Percentiles rank a stretch among this genome's conserved stretches.
Evolutionary conservation across 2,797 vertebrate species (phyloP).

Genomic region (Moxostoma hubbsi): DNA sequence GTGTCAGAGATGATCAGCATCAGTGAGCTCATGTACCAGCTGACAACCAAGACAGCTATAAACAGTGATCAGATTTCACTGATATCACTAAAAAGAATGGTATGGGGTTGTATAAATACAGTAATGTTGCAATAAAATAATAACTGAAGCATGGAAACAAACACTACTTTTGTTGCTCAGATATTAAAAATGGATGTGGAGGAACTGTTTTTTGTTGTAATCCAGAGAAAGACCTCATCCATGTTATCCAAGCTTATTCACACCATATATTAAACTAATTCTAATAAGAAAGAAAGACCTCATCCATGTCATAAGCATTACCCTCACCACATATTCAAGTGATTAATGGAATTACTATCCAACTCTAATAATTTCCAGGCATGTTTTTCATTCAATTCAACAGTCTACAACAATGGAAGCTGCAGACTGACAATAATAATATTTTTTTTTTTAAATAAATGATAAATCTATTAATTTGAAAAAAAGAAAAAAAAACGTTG

Average conservation of each 20-base stretch:
- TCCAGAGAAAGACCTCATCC: no score
- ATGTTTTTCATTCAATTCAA: conserved; percentile 12
- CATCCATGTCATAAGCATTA: not conserved
- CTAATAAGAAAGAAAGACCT: not conserved
- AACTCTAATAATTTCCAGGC: not conserved
- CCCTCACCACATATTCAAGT: not conserved
- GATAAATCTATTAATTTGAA: no score
- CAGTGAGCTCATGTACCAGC: conserved; percentile 6
- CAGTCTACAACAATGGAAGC: conserved; percentile 6
- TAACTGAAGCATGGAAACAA: conserved; percentile 24
- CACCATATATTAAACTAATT: no score
- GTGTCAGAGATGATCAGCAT: conserved; percentile 14
- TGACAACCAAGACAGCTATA: conserved; percentile 18
- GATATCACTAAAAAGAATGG: conserved; percentile 12
- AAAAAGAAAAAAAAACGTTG: no score
- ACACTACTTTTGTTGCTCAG: not conserved
- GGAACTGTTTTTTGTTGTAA: no score
- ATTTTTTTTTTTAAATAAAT: no score
- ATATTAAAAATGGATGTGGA: no score
- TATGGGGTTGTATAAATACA: conserved; percentile 2
- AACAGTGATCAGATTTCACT: conserved; percentile 39
- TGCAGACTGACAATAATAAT: no score
- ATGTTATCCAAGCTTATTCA: no score
- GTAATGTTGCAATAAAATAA: conserved; percentile 7
- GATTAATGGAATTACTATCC: not conserved